Evolutionary conservation across 35 echinoderm and acorn worm genomes (phyloP).

Genomic region (Holothuria glaberrima): DNA sequence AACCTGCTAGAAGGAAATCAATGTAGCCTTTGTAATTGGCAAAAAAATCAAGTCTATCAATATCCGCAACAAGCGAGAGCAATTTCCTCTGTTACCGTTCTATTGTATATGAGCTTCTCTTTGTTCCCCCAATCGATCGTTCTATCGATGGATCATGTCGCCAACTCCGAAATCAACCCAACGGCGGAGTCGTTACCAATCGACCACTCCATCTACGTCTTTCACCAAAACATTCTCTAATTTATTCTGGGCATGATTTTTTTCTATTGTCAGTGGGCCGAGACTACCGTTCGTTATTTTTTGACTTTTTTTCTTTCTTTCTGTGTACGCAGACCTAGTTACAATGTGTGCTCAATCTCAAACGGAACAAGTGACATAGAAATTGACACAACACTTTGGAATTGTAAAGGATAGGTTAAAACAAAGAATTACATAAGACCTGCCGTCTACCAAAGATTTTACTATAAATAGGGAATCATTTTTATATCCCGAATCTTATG

Average conservation of each 20-base stretch:
- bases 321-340: background rate
- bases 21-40: conserved; percentile 42
- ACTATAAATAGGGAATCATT: too few species aligned
- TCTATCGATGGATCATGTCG: conserved; percentile 18
- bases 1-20: conserved; percentile 20
- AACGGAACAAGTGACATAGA: too few species aligned
- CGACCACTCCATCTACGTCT: too few species aligned
- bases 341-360: background rate
- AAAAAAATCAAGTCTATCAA: conserved; percentile 37
- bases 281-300: background rate
- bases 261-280: too few species aligned
- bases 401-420: too few species aligned
- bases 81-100: conserved; percentile 25
- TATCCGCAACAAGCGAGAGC: conserved; percentile 22
- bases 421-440: too few species aligned
- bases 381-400: too few species aligned
- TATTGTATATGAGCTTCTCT: background rate
- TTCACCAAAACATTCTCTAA: too few species aligned
- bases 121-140: conserved; percentile 17
- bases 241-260: too few species aligned
- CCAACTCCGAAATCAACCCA: conserved; percentile 3
- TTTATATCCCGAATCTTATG: too few species aligned
- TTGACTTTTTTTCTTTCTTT: background rate
- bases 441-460: too few species aligned
- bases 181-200: background rate